Percentiles rank a stretch among this genome's conserved stretches.
Conservation (phyloP, 2,113 vertebrate species). For the Syrrhaptes paradoxus region DNA sequence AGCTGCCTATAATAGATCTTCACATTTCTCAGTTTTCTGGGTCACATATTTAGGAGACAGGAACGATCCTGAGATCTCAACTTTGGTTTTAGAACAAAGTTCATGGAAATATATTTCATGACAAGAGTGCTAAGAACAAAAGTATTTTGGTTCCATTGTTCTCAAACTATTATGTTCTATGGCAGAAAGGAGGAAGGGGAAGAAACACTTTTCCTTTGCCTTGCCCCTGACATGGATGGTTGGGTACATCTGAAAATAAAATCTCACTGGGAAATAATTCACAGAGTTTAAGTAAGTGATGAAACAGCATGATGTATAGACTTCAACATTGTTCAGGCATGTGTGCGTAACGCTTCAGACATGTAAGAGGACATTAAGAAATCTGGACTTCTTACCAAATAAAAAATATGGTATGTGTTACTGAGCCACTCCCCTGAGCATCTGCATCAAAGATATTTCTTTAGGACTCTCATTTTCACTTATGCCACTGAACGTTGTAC, state of each 20-base stretch:
- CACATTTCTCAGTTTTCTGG: not conserved
- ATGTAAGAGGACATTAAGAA: conserved; percentile 34
- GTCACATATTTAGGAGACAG: not conserved
- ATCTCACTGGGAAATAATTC: conserved; percentile 49
- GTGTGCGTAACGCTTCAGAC: not conserved
- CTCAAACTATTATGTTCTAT: not conserved
- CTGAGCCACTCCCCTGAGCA: not conserved
- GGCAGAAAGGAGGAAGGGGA: not conserved
- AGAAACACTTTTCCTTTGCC: not conserved
- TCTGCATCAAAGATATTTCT: not conserved
- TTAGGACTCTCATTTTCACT: conserved; percentile 41
- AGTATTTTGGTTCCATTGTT: not conserved
- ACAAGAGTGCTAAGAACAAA: not conserved
- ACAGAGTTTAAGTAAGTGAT: conserved; percentile 45
- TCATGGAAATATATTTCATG: not conserved
- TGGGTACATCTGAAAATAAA: conserved; percentile 42
- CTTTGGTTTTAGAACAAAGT: not conserved
- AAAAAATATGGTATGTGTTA: conserved; percentile 27
- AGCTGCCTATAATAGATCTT: not conserved
- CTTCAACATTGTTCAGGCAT: conserved; percentile 39
- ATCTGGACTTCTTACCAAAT: conserved; percentile 17
- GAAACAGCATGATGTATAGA: conserved; percentile 50
- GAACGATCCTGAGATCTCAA: not conserved
- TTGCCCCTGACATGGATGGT: not conserved
- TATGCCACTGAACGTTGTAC: not conserved